Base-by-base conservation (phyloP, 2,888 invertebrate species). In the Hedychridium roseum region DNA sequence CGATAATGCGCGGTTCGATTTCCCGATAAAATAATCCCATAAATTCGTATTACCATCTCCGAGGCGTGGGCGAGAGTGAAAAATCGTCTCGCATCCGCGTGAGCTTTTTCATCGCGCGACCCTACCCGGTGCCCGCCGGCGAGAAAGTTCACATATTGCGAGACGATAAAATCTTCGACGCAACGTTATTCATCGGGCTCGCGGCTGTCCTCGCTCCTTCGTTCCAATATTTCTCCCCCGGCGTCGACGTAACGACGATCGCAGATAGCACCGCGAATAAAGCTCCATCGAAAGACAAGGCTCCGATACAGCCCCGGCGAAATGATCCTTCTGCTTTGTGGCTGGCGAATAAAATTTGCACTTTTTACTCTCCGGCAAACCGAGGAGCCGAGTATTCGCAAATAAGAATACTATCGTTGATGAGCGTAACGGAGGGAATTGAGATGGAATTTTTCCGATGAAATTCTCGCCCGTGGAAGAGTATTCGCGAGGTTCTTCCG, bases 1-100 rank as follows among this genome's bases (percentile, higher is more conserved):
- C 41, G 39, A 43, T 59, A 32, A 54, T 50, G 38, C 37, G 42
- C 34, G 17, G n/a, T 41, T 21, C 43, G 31, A 47, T 43, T 30
- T 18, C 4, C 9, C 41, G 37, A 57, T 53, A 39, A 59, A 63
- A 54, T 56, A 64, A 60, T 49, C 37, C 48, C 50, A 61, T 63
- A 59, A 65, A 63, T 66, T 55, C 46, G 37, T 47, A 60, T 55
- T 54, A 64, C 46, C 27, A 40, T 15, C 20, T 17, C 26, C 32
- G 18, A 12, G 15, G 21, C 47, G 47, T 37, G 43, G 16, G 38
- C 32, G 15, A 44, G 45, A 48, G 28, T 62, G 64, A 64, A 62
- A 64, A 64, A 64, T 64, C 53, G 49, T 28, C 32, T 27, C 31
- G 52, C 31, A 57, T 55, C 46, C 50, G 43, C 38, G 54, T 36